These are phyloP conservation scores for Psylliodes chrysocephalus DNA, from an alignment of 2,888 invertebrate genomes.

Conservation along the genomic window DNA sequence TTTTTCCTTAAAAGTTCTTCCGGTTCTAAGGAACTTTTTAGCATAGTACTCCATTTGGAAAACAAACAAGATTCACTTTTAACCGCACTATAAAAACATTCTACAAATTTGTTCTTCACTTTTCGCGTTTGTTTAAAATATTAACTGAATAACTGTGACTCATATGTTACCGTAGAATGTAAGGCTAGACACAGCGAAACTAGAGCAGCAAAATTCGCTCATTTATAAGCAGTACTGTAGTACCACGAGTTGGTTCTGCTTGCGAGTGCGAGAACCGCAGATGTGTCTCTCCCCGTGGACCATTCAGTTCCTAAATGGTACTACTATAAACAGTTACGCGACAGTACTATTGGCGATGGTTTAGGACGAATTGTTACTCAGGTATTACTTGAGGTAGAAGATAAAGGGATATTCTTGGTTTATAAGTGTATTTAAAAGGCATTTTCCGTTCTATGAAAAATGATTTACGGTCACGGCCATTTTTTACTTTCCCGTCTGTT, in stretches of 20 bases:
- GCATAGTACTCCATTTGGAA: conserved; percentile 46
- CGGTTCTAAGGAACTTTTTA: conserved; percentile 55
- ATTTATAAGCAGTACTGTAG: conserved; percentile 24
- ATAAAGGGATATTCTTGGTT: no score
- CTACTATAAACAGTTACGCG: conserved; percentile 22
- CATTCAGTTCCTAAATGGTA: conserved; percentile 26
- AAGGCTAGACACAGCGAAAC: conserved; percentile 39
- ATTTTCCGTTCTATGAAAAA: no score
- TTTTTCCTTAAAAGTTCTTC: conserved; percentile 43
- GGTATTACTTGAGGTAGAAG: no score
- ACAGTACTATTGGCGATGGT: neutral
- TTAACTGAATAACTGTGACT: conserved; percentile 10
- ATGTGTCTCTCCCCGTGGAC: conserved; percentile 26
- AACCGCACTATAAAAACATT: neutral
- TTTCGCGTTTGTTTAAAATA: conserved; percentile 24
- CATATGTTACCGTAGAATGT: neutral
- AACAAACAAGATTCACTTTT: conserved; percentile 18
- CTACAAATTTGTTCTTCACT: neutral
- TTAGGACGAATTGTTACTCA: neutral
- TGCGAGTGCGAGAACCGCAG: conserved; percentile 11
- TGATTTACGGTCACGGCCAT: no score
- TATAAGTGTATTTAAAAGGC: no score
- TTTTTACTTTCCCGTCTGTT: no score
- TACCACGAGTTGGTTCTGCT: conserved; percentile 11
- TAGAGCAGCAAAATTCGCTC: conserved; percentile 48